These are phyloP conservation scores for Allophyes oxyacanthae DNA, from an alignment of 2,888 invertebrate genomes.

Conservation along the genomic window DNA sequence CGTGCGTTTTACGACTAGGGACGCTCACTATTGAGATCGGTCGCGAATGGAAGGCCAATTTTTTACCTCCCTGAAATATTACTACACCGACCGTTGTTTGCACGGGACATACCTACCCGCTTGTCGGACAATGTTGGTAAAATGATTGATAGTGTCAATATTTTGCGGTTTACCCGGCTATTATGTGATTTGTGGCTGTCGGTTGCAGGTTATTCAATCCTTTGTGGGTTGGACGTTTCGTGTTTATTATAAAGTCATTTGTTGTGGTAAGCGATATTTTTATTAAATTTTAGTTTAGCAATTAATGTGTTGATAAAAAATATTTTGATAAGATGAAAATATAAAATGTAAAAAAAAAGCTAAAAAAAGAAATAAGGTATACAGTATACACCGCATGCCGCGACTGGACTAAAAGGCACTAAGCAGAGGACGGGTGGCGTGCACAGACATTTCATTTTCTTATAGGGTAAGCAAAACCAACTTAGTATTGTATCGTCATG, in stretches of 20 bases:
- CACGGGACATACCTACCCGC: conserved; percentile 55
- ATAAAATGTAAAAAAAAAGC: no score
- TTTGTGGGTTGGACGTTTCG: conserved; percentile 37
- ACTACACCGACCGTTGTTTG: conserved; percentile 59
- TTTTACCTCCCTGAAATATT: conserved; percentile 70
- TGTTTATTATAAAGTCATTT: conserved; percentile 42
- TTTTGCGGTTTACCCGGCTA: conserved; percentile 59
- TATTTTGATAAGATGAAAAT: no score
- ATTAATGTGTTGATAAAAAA: no score
- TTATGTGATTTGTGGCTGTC: conserved; percentile 57
- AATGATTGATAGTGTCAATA: conserved; percentile 72
- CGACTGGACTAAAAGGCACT: no score
- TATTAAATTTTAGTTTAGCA: no score
- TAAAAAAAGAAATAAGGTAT: no score
- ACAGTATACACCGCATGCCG: no score
- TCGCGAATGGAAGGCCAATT: conserved; percentile 77
- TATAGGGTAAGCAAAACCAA: no score
- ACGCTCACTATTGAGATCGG: conserved; percentile 78
- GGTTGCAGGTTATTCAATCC: conserved; percentile 58
- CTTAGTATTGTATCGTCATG: no score
- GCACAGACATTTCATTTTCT: no score
- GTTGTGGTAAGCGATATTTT: conserved; percentile 10
- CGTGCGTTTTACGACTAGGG: conserved; percentile 85
- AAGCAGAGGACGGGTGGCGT: no score
- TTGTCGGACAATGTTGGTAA: conserved; percentile 66